Evolutionary conservation across 2,888 invertebrate species (phyloP).

Genomic region (Stictocephala bisonia): DNA sequence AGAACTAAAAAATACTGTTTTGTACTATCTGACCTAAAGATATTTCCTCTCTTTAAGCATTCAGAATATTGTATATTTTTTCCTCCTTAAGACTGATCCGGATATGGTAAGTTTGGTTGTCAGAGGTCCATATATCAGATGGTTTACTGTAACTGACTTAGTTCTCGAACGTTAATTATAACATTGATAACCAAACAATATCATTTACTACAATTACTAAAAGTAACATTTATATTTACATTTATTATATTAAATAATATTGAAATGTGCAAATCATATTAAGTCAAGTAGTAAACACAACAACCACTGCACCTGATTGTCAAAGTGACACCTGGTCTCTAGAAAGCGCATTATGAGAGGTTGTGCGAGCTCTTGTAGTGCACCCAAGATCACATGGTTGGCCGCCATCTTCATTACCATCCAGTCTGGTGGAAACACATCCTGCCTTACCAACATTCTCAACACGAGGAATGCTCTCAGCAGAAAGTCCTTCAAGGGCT

Average conservation of each 20-base stretch:
- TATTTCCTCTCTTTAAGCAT: too few species aligned
- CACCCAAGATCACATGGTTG: conserved; percentile 85
- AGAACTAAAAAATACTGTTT: too few species aligned
- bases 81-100: too few species aligned
- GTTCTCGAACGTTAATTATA: too few species aligned
- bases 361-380: conserved; percentile 88
- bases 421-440: conserved; percentile 91
- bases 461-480: conserved; percentile 84
- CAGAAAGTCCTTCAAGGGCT: conserved; percentile 87
- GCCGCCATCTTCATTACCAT: conserved; percentile 88
- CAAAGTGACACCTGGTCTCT: conserved; percentile 76
- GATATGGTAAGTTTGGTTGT: too few species aligned
- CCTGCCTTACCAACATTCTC: conserved; percentile 80
- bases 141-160: too few species aligned
- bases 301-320: conserved; percentile 81
- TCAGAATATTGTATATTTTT: too few species aligned
- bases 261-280: conserved; percentile 60
- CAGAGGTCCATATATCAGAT: too few species aligned
- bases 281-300: conserved; percentile 71
- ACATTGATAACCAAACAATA: too few species aligned
- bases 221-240: conserved; percentile 33
- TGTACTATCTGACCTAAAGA: too few species aligned
- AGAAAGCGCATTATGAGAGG: conserved; percentile 87
- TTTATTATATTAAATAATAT: conserved; percentile 9
- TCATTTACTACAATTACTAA: too few species aligned